Evolutionary conservation across 2,888 invertebrate genomes (phyloP).

Genomic region (Ctenicera cuprea): DNA sequence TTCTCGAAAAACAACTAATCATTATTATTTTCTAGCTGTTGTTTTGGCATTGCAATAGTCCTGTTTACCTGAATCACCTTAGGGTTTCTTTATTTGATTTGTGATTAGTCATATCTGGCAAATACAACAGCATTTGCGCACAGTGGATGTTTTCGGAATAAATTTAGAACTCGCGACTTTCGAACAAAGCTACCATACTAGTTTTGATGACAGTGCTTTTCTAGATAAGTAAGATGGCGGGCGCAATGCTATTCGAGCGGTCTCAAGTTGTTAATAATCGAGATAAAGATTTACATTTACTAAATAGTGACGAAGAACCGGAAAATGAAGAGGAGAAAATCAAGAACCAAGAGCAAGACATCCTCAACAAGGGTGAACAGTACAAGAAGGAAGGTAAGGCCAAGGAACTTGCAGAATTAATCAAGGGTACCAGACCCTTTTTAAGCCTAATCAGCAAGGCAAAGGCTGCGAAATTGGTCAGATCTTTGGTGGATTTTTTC

Average conservation of each 20-base stretch:
- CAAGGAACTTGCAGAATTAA: conserved; percentile 92
- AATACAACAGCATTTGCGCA: conserved; percentile 32
- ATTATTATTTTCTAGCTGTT: not conserved
- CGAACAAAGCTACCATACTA: conserved; percentile 41
- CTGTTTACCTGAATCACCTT: not conserved
- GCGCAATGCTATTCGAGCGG: conserved; percentile 92
- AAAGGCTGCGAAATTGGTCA: conserved; percentile 98
- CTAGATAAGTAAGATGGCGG: conserved; percentile 82
- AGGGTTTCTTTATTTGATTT: conserved; percentile 23
- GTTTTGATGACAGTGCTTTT: conserved; percentile 72
- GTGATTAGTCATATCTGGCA: conserved; percentile 28
- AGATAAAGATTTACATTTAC: conserved; percentile 84
- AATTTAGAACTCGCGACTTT: conserved; percentile 43
- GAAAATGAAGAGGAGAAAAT: conserved; percentile 92
- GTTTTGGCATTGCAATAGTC: too few species aligned
- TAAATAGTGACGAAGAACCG: conserved; percentile 85
- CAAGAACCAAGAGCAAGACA: conserved; percentile 94
- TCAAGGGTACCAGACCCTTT: conserved; percentile 96
- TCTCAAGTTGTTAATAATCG: conserved; percentile 85
- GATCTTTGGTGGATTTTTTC: conserved; percentile 97
- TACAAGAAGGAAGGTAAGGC: conserved; percentile 96
- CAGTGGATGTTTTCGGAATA: conserved; percentile 15
- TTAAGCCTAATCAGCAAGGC: conserved; percentile 97
- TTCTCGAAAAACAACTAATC: not conserved
- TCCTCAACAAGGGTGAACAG: conserved; percentile 92